A percentile compares a stretch with the other conserved stretches of the same genome.
Evolutionary conservation across 2,113 vertebrate species (phyloP).

Genomic region (Dinomys branickii): DNA sequence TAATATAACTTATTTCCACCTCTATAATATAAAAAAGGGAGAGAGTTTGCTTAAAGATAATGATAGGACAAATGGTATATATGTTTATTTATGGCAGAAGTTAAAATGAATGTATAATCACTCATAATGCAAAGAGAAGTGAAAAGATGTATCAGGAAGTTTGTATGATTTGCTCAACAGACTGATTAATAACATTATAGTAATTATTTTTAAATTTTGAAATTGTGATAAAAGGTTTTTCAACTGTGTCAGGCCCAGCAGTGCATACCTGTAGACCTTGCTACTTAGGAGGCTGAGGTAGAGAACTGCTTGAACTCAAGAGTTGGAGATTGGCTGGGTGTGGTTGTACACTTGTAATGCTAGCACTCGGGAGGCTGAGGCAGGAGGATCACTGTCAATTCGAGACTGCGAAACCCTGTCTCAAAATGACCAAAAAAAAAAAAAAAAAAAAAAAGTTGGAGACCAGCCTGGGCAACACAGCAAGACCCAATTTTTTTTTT

Average conservation of each 20-base stretch:
- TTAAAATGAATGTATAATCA: background rate
- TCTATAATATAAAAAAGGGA: background rate
- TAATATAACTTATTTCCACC: background rate
- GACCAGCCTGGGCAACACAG: background rate
- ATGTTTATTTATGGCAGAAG: slow-evolving; percentile 1
- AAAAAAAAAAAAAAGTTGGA: background rate
- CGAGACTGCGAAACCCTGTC: too few relatives aligned
- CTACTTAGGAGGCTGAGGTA: background rate
- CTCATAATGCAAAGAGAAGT: background rate
- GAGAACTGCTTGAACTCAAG: background rate
- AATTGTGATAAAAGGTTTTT: background rate
- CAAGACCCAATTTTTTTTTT: background rate
- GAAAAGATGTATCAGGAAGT: background rate
- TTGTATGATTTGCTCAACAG: background rate
- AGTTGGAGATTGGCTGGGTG: background rate
- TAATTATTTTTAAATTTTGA: slow-evolving; percentile 34
- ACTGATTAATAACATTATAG: background rate
- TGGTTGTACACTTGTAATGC: background rate
- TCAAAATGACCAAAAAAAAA: too few relatives aligned
- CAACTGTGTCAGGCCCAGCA: background rate
- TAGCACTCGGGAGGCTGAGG: background rate
- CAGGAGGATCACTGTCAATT: background rate
- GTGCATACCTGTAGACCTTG: background rate
- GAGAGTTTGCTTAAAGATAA: slow-evolving; percentile 26
- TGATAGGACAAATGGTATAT: background rate